These are phyloP conservation scores for Drosophila baimaii DNA, from an alignment of 1,140 invertebrate species.

Conservation along the genomic window DNA sequence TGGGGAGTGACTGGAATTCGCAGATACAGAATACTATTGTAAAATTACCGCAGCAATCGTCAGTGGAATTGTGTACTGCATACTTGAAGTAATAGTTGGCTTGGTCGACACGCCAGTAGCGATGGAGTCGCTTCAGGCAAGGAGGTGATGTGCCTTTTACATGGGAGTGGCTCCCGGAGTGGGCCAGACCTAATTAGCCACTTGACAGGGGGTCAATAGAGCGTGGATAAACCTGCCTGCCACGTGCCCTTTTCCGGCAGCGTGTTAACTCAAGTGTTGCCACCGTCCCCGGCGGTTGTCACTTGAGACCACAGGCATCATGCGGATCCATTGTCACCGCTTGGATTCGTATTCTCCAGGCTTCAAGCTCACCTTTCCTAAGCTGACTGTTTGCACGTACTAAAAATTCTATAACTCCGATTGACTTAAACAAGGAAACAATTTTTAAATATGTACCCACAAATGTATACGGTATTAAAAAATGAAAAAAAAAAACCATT, in stretches of 20 bases:
- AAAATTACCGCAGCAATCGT: conserved; percentile 41
- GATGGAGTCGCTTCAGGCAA: not conserved
- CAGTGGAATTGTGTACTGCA: conserved; percentile 42
- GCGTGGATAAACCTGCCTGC: conserved; percentile 9
- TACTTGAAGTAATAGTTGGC: conserved; percentile 40
- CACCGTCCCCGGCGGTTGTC: not conserved
- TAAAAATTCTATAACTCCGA: no score
- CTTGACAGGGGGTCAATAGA: conserved; percentile 27
- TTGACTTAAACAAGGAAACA: no score
- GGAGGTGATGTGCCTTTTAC: not conserved
- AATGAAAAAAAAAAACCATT: no score
- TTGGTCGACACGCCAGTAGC: conserved; percentile 3
- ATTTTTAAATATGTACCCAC: no score
- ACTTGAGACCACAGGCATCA: not conserved
- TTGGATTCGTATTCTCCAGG: not conserved
- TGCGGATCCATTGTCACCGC: not conserved
- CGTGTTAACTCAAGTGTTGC: conserved; percentile 27
- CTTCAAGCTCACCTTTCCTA: not conserved
- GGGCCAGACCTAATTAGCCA: conserved; percentile 27
- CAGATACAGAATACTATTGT: conserved; percentile 53
- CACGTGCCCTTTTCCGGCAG: conserved; percentile 26
- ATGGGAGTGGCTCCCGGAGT: not conserved
- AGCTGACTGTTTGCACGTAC: not conserved
- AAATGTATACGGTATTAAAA: no score
- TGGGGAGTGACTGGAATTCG: conserved; percentile 47